Conservation (phyloP, 2,888 invertebrate genomes). For the Biston stratarius region DNA sequence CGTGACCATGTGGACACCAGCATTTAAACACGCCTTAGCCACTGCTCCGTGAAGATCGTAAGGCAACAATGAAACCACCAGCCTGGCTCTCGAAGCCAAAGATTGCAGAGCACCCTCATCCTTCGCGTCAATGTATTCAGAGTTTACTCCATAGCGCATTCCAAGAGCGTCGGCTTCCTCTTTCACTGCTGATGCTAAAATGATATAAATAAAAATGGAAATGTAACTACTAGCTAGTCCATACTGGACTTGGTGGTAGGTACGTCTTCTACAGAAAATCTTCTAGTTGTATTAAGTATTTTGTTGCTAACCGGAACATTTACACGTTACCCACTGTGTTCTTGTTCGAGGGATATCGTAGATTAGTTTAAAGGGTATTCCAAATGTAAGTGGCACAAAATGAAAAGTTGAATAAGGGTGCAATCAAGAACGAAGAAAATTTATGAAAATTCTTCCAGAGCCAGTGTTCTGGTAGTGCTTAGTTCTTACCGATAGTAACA, state of each 20-base stretch:
- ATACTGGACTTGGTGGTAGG: no score
- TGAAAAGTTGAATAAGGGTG: no score
- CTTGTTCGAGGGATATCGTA: no score
- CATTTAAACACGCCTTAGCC: conserved; percentile 95
- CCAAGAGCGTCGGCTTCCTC: conserved; percentile 96
- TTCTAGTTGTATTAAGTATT: no score
- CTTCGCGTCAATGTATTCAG: conserved; percentile 93
- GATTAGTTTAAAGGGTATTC: no score
- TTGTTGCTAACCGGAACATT: no score
- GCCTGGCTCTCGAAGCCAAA: conserved; percentile 90
- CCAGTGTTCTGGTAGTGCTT: no score
- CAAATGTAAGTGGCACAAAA: no score
- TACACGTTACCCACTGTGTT: no score
- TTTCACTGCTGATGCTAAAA: conserved; percentile 91
- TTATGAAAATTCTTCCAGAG: no score
- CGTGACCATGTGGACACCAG: conserved; percentile 97
- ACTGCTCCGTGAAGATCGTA: conserved; percentile 95
- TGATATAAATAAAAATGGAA: neutral
- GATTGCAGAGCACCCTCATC: conserved; percentile 90
- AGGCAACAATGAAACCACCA: conserved; percentile 95
- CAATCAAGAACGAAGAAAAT: no score
- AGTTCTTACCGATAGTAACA: conserved; percentile 91
- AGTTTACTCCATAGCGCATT: conserved; percentile 91
- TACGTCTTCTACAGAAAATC: no score
- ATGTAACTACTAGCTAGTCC: neutral